These are phyloP conservation scores for Carapus acus DNA, from an alignment of 2,797 vertebrate genomes.

Conservation along the genomic window DNA sequence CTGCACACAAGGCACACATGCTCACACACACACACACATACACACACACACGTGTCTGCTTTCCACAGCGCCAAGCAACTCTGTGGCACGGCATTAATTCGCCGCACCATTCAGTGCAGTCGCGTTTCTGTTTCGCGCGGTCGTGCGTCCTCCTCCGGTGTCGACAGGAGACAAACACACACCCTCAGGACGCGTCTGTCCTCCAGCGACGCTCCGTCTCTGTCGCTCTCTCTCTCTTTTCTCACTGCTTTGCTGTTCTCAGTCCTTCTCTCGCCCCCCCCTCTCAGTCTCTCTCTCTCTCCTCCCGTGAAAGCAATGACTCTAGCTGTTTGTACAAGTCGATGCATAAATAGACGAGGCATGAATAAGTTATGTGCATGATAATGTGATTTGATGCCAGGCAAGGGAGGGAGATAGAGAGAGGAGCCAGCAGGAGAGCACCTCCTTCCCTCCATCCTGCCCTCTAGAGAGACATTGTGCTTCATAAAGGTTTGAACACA, in stretches of 20 bases:
- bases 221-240: conserved; percentile 26
- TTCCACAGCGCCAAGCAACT: no score
- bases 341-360: conserved; percentile 49
- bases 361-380: conserved; percentile 63
- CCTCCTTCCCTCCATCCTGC: conserved; percentile 34
- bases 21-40: no score
- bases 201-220: conserved; percentile 26
- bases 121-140: no score
- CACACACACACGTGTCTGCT: no score
- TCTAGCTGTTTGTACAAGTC: conserved; percentile 44
- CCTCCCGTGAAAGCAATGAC: conserved; percentile 36
- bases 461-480: background rate
- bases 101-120: no score
- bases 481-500: no score
- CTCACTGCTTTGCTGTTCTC: background rate
- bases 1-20: no score
- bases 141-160: conserved; percentile 21
- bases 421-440: conserved; percentile 17
- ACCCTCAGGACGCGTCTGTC: conserved; percentile 18
- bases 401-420: conserved; percentile 20
- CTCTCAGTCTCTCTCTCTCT: conserved; percentile 13
- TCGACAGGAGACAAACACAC: conserved; percentile 36
- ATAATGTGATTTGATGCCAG: conserved; percentile 47
- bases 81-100: no score
- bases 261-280: conserved; percentile 12